Evolutionary conservation across 2,888 invertebrate genomes (phyloP).

Genomic region (Mythimna impura): DNA sequence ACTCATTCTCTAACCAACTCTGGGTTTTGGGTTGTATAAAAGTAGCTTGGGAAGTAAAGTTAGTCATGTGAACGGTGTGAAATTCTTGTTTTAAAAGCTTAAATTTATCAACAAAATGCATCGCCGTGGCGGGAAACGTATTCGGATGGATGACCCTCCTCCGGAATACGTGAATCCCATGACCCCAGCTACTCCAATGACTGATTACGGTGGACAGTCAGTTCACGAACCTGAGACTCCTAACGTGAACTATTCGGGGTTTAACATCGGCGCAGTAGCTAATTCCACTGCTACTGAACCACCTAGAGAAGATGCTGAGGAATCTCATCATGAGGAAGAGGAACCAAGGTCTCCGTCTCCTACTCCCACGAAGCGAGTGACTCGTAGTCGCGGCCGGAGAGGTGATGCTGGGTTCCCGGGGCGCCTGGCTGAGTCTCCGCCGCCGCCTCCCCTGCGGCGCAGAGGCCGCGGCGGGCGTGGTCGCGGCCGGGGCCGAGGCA

Average conservation of each 20-base stretch:
- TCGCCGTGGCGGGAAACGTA: conserved; percentile 96
- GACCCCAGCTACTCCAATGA: conserved; percentile 88
- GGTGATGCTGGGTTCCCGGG: conserved; percentile 87
- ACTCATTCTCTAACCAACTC: neutral
- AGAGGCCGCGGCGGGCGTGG: conserved; percentile 83
- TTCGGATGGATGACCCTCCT: conserved; percentile 97
- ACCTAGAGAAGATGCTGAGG: conserved; percentile 82
- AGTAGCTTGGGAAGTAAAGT: neutral
- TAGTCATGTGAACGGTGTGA: conserved; percentile 45
- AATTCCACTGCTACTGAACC: conserved; percentile 80
- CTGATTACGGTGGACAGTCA: conserved; percentile 89
- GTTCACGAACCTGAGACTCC: conserved; percentile 88
- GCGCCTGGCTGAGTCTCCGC: conserved; percentile 87
- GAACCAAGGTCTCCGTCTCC: conserved; percentile 90
- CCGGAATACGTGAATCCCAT: conserved; percentile 95
- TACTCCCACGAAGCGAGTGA: conserved; percentile 91
- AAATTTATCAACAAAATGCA: conserved; percentile 91
- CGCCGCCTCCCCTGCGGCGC: conserved; percentile 83
- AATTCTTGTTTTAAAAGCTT: conserved; percentile 17
- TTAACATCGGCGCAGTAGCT: conserved; percentile 78
- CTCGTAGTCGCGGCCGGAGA: conserved; percentile 91
- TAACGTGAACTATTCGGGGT: conserved; percentile 85
- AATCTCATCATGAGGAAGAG: conserved; percentile 79
- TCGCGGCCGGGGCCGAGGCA: conserved; percentile 83
- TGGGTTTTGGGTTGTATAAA: neutral